These are phyloP conservation scores for Scalopus aquaticus DNA, from an alignment of 2,113 vertebrate genomes.

Conservation along the genomic window DNA sequence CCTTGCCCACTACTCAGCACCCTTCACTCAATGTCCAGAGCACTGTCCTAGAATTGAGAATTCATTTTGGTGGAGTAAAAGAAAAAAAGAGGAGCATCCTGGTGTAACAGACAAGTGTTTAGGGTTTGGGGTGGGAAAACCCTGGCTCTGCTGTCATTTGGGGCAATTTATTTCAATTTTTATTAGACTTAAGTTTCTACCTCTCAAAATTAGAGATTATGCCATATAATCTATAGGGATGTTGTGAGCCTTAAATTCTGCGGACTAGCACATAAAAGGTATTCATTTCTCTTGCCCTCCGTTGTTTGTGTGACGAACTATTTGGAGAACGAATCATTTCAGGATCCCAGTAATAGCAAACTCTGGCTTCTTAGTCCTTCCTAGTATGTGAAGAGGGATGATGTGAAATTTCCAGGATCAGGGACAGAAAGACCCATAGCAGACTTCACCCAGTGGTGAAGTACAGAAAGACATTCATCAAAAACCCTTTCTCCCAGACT, in stretches of 20 bases:
- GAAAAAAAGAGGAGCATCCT: not conserved
- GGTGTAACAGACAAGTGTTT: not conserved
- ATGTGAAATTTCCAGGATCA: not conserved
- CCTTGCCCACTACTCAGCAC: not conserved
- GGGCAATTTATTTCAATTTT: not conserved
- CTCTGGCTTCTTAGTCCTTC: not conserved
- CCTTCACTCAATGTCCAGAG: constrained; percentile 4
- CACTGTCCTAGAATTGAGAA: not conserved
- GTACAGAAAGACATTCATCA: not conserved
- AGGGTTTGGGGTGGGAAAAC: not conserved
- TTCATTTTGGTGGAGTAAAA: not conserved
- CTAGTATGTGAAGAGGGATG: not conserved
- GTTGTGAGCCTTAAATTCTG: not conserved
- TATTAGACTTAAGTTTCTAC: not conserved
- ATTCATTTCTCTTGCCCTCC: not conserved
- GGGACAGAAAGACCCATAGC: not conserved
- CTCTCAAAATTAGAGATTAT: not conserved
- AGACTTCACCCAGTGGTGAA: not conserved
- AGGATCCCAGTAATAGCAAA: not conserved
- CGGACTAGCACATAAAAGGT: not conserved
- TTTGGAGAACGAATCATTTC: not conserved
- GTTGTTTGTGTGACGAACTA: not conserved
- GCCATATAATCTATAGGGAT: not conserved
- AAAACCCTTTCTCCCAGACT: not conserved
- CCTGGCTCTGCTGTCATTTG: not conserved